These are phyloP conservation scores for Drosophila leontia DNA, from an alignment of 1,140 invertebrate genomes.

Conservation along the genomic window DNA sequence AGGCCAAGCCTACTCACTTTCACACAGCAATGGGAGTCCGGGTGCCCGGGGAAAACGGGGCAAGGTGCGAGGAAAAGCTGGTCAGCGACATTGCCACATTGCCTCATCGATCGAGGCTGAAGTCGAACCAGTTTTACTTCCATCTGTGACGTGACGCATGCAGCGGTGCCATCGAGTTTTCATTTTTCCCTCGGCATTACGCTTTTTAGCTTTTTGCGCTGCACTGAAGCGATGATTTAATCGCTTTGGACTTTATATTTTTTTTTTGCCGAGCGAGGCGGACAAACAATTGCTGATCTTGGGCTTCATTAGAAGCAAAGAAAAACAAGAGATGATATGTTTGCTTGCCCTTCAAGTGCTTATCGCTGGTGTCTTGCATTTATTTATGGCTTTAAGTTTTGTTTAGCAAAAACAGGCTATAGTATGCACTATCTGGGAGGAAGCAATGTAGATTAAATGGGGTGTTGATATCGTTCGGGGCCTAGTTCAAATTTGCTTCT, in stretches of 20 bases:
- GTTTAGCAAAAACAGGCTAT: slow-evolving; percentile 3
- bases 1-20: slow-evolving; percentile 66
- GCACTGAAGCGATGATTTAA: slow-evolving; percentile 52
- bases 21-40: slow-evolving; percentile 15
- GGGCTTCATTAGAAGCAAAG: slow-evolving; percentile 29
- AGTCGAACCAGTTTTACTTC: slow-evolving; percentile 68
- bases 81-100: slow-evolving; percentile 69
- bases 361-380: slow-evolving; percentile 8
- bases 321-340: slow-evolving; percentile 23
- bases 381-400: slow-evolving; percentile 1
- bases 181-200: slow-evolving; percentile 16
- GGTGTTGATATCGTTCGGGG: not conserved
- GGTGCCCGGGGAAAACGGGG: not conserved
- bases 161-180: slow-evolving; percentile 41
- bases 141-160: slow-evolving; percentile 76
- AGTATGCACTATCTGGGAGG: slow-evolving; percentile 4
- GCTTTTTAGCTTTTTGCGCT: slow-evolving; percentile 21
- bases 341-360: slow-evolving; percentile 47
- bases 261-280: slow-evolving; percentile 6
- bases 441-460: slow-evolving; percentile 7
- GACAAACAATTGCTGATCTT: slow-evolving; percentile 39
- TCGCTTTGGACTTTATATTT: slow-evolving; percentile 40
- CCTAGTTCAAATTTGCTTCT: not conserved
- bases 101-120: slow-evolving; percentile 58
- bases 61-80: slow-evolving; percentile 61